These are phyloP conservation scores for Syngnathus floridae DNA, from an alignment of 2,113 vertebrate species.

Conservation along the genomic window DNA sequence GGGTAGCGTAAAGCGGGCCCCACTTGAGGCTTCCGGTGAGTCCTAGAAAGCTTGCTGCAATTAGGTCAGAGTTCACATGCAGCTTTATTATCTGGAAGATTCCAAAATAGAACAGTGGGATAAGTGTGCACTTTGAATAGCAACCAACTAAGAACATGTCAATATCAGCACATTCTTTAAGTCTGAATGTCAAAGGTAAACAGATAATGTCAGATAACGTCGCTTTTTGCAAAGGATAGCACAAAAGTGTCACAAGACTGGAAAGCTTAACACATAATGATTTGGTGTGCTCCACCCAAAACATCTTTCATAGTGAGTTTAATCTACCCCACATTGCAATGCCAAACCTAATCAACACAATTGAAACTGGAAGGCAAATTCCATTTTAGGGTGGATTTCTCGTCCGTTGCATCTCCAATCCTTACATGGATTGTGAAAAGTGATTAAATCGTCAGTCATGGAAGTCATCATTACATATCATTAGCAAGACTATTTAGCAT, in stretches of 20 bases:
- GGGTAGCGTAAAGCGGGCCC: not conserved
- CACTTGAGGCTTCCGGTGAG: not conserved
- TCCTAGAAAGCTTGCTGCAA: not conserved
- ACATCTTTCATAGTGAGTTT: not conserved
- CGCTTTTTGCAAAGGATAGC: no score
- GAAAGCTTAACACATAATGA: not conserved
- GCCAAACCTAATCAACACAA: no score
- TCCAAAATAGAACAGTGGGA: not conserved
- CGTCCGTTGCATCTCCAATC: no score
- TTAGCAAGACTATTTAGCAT: no score
- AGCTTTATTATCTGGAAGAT: not conserved
- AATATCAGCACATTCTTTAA: constrained; percentile 5
- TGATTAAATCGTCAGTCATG: no score
- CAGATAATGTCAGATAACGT: no score
- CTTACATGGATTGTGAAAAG: no score
- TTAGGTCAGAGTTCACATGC: constrained; percentile 13
- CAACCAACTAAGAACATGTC: not conserved
- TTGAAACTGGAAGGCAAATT: not conserved
- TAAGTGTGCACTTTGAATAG: not conserved
- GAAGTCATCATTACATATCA: no score
- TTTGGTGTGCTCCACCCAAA: not conserved
- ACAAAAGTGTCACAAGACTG: not conserved
- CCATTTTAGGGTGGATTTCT: not conserved
- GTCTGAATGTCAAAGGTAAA: constrained; percentile 4
- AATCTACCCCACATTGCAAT: not conserved